Base-by-base conservation (phyloP, 2,888 invertebrate genomes). In the Rhamnusium bicolor region DNA sequence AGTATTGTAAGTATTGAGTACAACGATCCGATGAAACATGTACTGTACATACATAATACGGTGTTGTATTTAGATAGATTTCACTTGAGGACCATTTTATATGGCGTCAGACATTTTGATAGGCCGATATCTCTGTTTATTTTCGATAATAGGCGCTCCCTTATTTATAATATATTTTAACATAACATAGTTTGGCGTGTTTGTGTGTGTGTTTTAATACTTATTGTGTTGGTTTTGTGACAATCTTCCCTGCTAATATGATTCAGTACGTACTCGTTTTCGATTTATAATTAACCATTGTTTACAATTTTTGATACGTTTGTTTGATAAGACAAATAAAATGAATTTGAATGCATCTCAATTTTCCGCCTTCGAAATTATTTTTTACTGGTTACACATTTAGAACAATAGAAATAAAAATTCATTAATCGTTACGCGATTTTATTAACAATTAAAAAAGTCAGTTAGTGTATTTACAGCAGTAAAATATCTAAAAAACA, bases 21-120 rank as follows among this genome's bases (percentile, higher is more conserved):
- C 61, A 46, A 46, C 29, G 24, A 32, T 40, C 61, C 16, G 29
- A 58, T 21, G 40, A 40, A 61, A 46, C 60, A 16, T 40, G 32
- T 18, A 40, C 61, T 46, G n/a, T 32, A n/a, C 29, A 58, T 0
- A 58, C 16, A 27, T n/a, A n/a, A n/a, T n/a, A n/a, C n/a, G n/a
- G 14, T 18, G 58, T 40, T n/a, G n/a, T n/a, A n/a, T n/a, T n/a
- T n/a, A n/a, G n/a, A 21, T 46, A 46, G 61, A 61, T 46, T 21
- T 21, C n/a, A 46, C 46, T 27, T 10, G 61, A 61, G 46, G 19
- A 19, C 61, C 21, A 61, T 61, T 56, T 61, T 46, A 46, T 63
- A 49, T 68, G 75, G 75, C 73, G 75, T 71, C 72, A 73, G 71
- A 71, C 69, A 54, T 46, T 70, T 73, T 63, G 72, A 72, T 75